Conservation (phyloP, 2,797 vertebrate genomes). For the Chromobotia macracanthus region DNA sequence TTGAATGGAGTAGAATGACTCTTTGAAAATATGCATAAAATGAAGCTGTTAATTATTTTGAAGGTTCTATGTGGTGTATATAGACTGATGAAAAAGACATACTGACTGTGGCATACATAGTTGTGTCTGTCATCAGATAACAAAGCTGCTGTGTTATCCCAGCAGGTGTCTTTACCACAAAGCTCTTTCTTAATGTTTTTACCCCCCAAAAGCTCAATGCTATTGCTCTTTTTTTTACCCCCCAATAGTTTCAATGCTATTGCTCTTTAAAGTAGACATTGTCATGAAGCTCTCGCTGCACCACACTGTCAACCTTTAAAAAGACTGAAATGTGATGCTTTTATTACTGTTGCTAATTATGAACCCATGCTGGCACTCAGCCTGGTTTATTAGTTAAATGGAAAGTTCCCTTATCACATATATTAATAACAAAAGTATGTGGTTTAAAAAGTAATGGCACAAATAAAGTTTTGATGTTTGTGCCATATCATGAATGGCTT, state of each 20-base stretch:
- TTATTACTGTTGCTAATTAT: constrained; percentile 11
- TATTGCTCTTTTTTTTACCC: neutral
- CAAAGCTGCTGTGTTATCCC: neutral
- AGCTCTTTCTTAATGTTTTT: neutral
- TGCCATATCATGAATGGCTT: neutral
- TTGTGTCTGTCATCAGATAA: neutral
- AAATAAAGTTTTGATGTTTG: neutral
- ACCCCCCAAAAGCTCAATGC: neutral
- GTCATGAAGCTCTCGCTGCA: too few relatives aligned
- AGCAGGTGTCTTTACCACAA: neutral
- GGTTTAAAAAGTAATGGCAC: neutral
- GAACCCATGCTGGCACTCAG: neutral
- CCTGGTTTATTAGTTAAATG: constrained; percentile 5
- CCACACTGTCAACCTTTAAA: neutral
- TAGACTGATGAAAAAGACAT: neutral
- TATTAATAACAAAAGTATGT: constrained; percentile 1
- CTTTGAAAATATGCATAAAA: neutral
- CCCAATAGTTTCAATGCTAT: neutral
- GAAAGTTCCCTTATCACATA: neutral
- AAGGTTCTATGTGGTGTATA: neutral
- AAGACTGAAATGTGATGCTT: neutral
- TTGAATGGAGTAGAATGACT: neutral
- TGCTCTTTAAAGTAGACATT: too few relatives aligned
- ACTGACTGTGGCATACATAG: neutral
- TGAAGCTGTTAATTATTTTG: neutral